These are phyloP conservation scores for Coregonus clupeaformis DNA, from an alignment of 2,113 vertebrate genomes.

Conservation along the genomic window DNA sequence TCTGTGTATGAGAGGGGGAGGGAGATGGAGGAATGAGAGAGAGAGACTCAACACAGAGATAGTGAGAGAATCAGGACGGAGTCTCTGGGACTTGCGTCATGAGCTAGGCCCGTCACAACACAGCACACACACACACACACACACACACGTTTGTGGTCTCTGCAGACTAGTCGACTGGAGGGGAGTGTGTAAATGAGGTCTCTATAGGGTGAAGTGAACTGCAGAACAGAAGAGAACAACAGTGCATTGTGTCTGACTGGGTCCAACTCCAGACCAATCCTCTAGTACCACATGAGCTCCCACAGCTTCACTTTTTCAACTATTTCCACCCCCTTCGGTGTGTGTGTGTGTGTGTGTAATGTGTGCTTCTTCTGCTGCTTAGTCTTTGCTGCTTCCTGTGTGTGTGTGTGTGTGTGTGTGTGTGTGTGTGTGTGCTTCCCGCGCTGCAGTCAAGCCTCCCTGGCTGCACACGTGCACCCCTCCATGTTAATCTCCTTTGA, in stretches of 20 bases:
- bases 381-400: no score
- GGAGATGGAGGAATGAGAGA: neutral
- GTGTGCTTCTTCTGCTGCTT: no score
- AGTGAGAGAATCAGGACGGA: neutral
- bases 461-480: neutral
- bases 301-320: neutral
- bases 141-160: neutral
- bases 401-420: neutral
- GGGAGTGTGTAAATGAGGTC: neutral
- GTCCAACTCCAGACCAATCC: neutral
- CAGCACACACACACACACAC: neutral
- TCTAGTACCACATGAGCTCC: neutral
- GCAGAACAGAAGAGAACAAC: neutral
- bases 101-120: neutral
- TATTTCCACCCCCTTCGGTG: neutral
- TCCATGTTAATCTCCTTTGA: constrained; percentile 8
- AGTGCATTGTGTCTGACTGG: neutral
- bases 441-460: neutral
- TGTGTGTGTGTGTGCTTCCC: constrained; percentile 11
- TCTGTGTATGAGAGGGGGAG: neutral
- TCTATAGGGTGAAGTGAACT: neutral
- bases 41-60: neutral
- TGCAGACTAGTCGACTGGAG: neutral
- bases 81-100: neutral
- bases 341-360: neutral